Conservation (phyloP, 2,113 vertebrate species). For the Apteryx mantelli region DNA sequence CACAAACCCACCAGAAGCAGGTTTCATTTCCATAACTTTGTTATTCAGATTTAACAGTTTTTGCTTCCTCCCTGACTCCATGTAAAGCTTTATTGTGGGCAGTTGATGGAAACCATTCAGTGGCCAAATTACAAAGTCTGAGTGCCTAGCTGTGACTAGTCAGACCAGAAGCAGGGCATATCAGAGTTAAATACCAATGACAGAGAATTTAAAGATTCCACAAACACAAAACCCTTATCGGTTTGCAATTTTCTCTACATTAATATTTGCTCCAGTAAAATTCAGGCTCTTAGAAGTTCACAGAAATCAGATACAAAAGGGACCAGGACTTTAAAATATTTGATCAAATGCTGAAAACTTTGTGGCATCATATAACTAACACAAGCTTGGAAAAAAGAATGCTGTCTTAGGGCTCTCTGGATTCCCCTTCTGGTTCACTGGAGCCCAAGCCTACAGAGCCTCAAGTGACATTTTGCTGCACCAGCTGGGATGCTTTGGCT, state of each 20-base stretch:
- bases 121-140: not conserved
- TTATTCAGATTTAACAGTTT: not conserved
- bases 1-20: constrained; percentile 14
- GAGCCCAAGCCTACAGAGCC: not conserved
- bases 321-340: not conserved
- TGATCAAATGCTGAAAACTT: not conserved
- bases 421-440: not conserved
- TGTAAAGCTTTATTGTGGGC: not conserved
- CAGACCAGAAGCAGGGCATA: not conserved
- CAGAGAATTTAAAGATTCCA: not conserved
- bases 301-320: not conserved
- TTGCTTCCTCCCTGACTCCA: not conserved
- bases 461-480: not conserved
- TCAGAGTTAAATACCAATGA: not conserved
- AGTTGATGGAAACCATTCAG: not conserved
- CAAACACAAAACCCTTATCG: not conserved
- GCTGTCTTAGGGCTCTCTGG: not conserved
- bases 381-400: not conserved
- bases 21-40: not conserved
- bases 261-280: not conserved
- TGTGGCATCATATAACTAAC: not conserved
- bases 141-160: not conserved
- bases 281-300: not conserved
- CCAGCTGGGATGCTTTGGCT: not conserved
- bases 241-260: not conserved